Evolutionary conservation across 2,113 vertebrate species (phyloP), one percentile per base, ranked within the genome.

Genomic region (Anarrhichthys ocellatus): DNA sequence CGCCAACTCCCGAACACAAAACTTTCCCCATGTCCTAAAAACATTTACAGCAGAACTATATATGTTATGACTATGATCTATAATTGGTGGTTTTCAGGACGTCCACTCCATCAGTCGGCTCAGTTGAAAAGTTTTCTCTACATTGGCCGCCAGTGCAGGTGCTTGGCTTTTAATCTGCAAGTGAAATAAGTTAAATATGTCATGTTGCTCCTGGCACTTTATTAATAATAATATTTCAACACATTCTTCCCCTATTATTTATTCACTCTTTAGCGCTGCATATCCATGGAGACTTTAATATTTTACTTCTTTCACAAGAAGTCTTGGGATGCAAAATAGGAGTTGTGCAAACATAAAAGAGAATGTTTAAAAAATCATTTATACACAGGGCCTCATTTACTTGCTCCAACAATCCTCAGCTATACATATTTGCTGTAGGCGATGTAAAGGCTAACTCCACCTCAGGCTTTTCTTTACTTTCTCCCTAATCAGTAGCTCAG

Each of bases 401-500:
- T 62, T 81, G 48, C 78, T 87, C 76, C 86, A 73, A 83, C 81
- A 84, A 72, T 61, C 1, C 63, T 0, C 48, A n/a, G 14, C 83
- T 65, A 48, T 70, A 1, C 17, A 74, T 81, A 74, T 90, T 83
- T 86, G 88, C 88, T 86, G 46, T 20, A 59, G 80, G 82, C 79
- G 2, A 78, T 50, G 17, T 27, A 20, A 73, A 69, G n/a, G n/a
- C 10, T 9, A 73, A 82, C 54, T 78, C 63, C 20, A 48, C 50
- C 24, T 18, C 15, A 75, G 46, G 63, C 38, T 54, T 36, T 50
- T 20, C 22, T 65, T 0, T 40, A 10, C 32, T 52, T 79, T 54
- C 22, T 17, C 56, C 3, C n/a, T 24, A 17, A 63, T 34, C 36
- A 29, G 22, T 2, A 18, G 56, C 73, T 24, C 64, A 18, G 7